Percentiles rank a stretch among this genome's conserved stretches.
phyloP scores from a whole-genome alignment of 2,797 vertebrate species.

The Lagodon rhomboides region DNA sequence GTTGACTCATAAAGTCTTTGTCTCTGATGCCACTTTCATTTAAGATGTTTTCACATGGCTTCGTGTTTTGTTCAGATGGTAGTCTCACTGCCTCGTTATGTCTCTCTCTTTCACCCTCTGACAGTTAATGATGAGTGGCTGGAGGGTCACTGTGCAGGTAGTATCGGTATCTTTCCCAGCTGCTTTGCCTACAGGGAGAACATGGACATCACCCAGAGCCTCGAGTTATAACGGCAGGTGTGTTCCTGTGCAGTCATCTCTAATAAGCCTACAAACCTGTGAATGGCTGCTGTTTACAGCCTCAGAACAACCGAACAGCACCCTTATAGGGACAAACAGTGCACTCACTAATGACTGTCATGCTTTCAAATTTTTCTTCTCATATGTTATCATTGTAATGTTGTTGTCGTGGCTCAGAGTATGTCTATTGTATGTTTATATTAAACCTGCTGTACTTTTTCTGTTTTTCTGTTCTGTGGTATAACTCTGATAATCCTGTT shows the following conservation, averaged over 20 bases:
- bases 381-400: neutral
- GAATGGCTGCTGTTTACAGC: neutral
- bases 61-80: too few relatives aligned
- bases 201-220: neutral
- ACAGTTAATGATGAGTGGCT: conserved; percentile 94
- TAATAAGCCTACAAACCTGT: conserved; percentile 3
- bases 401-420: neutral
- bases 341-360: neutral
- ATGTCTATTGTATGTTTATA: neutral
- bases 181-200: conserved; percentile 87
- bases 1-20: neutral
- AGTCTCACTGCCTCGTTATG: conserved; percentile 34
- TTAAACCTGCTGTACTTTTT: conserved; percentile 9
- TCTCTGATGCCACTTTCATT: too few relatives aligned
- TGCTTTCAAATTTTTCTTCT: conserved; percentile 1
- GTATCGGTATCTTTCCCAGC: conserved; percentile 91
- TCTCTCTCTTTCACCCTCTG: conserved; percentile 8
- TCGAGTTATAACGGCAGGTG: neutral
- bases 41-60: too few relatives aligned
- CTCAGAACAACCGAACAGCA: neutral
- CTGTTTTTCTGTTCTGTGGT: neutral
- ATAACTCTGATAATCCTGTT: neutral
- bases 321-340: neutral
- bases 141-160: conserved; percentile 89
- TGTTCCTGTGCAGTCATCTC: neutral